Base-by-base conservation (phyloP, 2,797 vertebrate genomes). In the Molossus alvarezi region DNA sequence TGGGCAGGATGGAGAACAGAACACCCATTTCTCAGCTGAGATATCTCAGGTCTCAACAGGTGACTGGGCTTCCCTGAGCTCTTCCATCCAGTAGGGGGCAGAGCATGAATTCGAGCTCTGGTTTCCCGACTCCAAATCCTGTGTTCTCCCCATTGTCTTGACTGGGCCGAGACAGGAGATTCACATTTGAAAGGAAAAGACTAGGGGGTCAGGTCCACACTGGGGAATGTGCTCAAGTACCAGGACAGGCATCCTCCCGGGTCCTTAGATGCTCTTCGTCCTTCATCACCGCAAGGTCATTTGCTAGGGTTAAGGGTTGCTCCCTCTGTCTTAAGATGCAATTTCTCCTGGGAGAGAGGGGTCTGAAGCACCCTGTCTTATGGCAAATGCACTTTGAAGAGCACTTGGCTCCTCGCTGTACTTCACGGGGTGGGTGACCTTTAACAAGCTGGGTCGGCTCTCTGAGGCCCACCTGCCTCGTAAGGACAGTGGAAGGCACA, bases 191-290 rank as follows among this genome's bases (percentile, higher is more conserved):
- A 21, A 23, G n/a, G 80, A 84, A 23, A 6, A 94, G 13, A 48
- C 1, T 0, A 1, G 65, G 27, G 3, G 33, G 11, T 25, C 21
- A 12, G 62, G 14, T 53, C 13, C 29, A 58, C 2, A 0, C 10
- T 1, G 15, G 6, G 6, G 4, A 0, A 0, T 13, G 2, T 48
- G 37, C 75, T 10, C 1, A 62, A 57, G 29, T 1, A 25, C 2
- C 15, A 41, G 11, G n/a, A 21, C 21, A 90, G 62, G 27, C 6
- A n/a, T 14, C 29, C 18, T 73, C 9, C 55, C 1, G 7, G 11
- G 3, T 53, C 33, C 20, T 5, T 29, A 6, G 10, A 23, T 25
- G 18, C 51, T 77, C 27, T 77, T 55, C 51, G 2, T 41, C 17
- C 15, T 53, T 15, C 41, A 80, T 25, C 69, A 8, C 5, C 9